These are phyloP conservation scores for Syrrhaptes paradoxus DNA, from an alignment of 2,113 vertebrate species.

Conservation along the genomic window DNA sequence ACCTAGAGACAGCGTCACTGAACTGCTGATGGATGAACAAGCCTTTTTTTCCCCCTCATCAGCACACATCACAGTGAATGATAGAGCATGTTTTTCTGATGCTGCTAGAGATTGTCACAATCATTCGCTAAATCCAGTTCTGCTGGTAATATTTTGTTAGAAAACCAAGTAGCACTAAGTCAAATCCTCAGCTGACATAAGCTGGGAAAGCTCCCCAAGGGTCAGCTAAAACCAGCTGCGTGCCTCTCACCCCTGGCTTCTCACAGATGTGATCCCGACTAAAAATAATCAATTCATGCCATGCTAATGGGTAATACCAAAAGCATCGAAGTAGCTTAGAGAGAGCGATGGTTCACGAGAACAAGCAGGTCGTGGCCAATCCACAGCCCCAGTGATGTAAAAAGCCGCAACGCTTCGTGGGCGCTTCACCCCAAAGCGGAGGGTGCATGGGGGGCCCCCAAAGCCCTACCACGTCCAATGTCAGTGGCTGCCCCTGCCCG, in stretches of 20 bases:
- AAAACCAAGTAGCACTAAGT: neutral
- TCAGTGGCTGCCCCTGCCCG: neutral
- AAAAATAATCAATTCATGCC: fast-evolving
- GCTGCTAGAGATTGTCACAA: conserved; percentile 13
- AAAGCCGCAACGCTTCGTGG: fast-evolving
- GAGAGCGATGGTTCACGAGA: fast-evolving
- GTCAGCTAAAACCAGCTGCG: neutral
- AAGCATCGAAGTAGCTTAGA: fast-evolving
- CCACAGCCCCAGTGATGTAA: fast-evolving
- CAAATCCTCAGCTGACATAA: neutral
- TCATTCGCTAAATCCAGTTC: neutral
- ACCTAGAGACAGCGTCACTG: conserved; percentile 41
- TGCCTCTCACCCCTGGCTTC: neutral
- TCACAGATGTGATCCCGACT: neutral
- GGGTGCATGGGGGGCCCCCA: fast-evolving
- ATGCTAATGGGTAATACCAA: fast-evolving
- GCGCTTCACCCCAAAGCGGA: neutral
- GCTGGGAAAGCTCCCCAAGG: neutral
- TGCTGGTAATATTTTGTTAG: neutral
- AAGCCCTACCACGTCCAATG: fast-evolving
- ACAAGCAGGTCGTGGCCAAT: fast-evolving
- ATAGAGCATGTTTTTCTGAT: conserved; percentile 41
- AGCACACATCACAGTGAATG: conserved; percentile 59
- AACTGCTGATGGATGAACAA: conserved; percentile 53
- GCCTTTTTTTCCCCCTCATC: conserved; percentile 37